Percentiles rank a stretch among this genome's conserved stretches.
phyloP scores from a whole-genome alignment of 2,113 vertebrate species.

The Nannobrachium achirus region DNA sequence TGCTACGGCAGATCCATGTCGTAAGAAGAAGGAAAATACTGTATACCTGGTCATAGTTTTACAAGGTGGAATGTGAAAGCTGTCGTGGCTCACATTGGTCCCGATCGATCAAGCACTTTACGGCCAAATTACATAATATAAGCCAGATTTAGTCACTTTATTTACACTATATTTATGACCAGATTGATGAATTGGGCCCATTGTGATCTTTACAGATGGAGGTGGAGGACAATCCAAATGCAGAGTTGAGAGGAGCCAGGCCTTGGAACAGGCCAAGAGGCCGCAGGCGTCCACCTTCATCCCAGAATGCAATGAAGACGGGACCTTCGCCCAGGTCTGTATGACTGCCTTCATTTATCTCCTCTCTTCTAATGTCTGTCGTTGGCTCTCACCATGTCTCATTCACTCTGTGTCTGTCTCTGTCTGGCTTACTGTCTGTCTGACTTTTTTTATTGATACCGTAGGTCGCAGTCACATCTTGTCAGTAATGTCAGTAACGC shows the following conservation, averaged over 20 bases:
- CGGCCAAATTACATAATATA: too few relatives aligned
- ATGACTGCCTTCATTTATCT: not conserved
- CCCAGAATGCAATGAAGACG: constrained; percentile 95
- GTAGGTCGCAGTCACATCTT: too few relatives aligned
- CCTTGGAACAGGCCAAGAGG: constrained; percentile 89
- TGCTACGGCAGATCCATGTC: too few relatives aligned
- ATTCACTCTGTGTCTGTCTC: constrained; percentile 20
- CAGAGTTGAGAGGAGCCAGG: constrained; percentile 88
- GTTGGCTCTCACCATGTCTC: too few relatives aligned
- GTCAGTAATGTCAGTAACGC: too few relatives aligned
- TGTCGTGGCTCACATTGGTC: constrained; percentile 19
- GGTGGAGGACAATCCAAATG: constrained; percentile 93
- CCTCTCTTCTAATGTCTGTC: constrained; percentile 1
- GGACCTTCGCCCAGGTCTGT: constrained; percentile 93
- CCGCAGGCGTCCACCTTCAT: constrained; percentile 96
- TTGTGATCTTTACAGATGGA: constrained; percentile 78
- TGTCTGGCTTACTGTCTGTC: constrained; percentile 24
- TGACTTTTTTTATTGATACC: too few relatives aligned
- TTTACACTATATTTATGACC: too few relatives aligned
- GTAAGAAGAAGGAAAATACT: too few relatives aligned
- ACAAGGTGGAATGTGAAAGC: not conserved
- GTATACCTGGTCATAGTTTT: too few relatives aligned
- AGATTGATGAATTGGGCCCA: too few relatives aligned
- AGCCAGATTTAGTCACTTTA: too few relatives aligned
- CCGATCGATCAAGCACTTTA: too few relatives aligned